Conservation (phyloP, 2,113 vertebrate species). For the Mormyrus lacerda region DNA sequence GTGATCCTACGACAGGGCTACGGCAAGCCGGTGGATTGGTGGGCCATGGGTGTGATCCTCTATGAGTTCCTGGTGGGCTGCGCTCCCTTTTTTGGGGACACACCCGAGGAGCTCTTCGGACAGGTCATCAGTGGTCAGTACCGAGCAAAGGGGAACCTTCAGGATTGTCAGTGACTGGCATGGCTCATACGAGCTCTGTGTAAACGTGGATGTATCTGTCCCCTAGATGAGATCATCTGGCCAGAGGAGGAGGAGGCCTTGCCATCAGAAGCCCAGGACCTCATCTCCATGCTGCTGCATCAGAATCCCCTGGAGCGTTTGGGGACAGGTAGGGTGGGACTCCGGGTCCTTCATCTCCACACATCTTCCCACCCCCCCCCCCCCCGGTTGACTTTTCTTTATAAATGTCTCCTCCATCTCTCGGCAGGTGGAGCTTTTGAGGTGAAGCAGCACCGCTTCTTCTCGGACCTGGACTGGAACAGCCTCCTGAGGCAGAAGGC, state of each 20-base stretch:
- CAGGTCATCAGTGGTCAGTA: conserved; percentile 94
- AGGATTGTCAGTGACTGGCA: background rate
- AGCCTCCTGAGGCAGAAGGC: conserved; percentile 95
- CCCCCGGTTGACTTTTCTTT: background rate
- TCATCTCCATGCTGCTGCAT: conserved; percentile 82
- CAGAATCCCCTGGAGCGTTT: conserved; percentile 91
- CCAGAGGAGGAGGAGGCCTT: conserved; percentile 91
- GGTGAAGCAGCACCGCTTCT: conserved; percentile 93
- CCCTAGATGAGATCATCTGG: conserved; percentile 89
- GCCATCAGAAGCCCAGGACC: conserved; percentile 84
- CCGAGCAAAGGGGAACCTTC: background rate
- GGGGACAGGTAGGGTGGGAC: conserved; percentile 73
- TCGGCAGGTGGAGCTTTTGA: conserved; percentile 79
- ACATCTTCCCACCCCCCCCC: too few species aligned
- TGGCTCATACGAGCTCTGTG: background rate
- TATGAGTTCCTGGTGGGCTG: conserved; percentile 94
- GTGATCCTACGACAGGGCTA: conserved; percentile 95
- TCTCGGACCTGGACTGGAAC: conserved; percentile 90
- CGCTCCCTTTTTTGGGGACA: conserved; percentile 93
- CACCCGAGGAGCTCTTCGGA: conserved; percentile 91
- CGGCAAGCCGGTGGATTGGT: conserved; percentile 96
- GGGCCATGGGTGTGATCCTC: conserved; percentile 94
- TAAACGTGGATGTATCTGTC: conserved; percentile 16
- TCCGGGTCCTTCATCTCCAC: background rate
- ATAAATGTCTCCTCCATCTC: background rate